Evolutionary conservation across 2,113 vertebrate genomes (phyloP), one percentile per base, ranked within the genome.

Genomic region (Prionailurus bengalensis): DNA sequence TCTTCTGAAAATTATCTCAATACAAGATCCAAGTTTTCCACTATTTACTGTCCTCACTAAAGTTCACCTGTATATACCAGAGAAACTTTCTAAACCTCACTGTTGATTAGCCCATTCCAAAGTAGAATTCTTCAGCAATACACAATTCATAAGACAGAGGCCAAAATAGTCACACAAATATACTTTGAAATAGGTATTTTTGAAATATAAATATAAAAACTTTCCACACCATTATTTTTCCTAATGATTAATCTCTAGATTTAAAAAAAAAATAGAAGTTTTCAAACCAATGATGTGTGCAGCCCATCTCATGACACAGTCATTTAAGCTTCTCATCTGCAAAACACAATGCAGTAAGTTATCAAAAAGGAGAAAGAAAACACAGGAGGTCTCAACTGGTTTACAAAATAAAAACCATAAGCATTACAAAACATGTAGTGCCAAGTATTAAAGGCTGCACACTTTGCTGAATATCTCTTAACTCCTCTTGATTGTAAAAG

Each of bases 291-390:
- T 7, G 74, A 33, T 45, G 42, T 48, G 16, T 68, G 21, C 14
- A 68, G 53, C 17, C 81, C 85, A 14, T 74, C 36, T 95, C 68
- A 65, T 7, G 63, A 31, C 51, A 71, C 6, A 33, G 87, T 66
- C 96, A 63, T 33, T 96, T 66, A 86, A 63, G 71, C 58, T 84
- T 87, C 91, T 98, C 91, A 98, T 78, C 98, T 98, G 92, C 3
- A 97, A 98, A 97, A 95, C 80, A 97, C 0, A 95, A 96, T 29
- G 33, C n/a, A 83, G 51, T 48, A 94, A 65, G 65, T 93, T 76
- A 96, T 63, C 66, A 70, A 74, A 80, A 85, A 33, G 33, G 16
- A 42, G 42, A 48, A 39, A 29, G 11, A 63, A 73, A 82, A 71
- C 31, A 1, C 51, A 73, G 3, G 19, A 61, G 89, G 29, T 4